Base-by-base conservation (phyloP, 2,797 vertebrate species). In the Artibeus lituratus region DNA sequence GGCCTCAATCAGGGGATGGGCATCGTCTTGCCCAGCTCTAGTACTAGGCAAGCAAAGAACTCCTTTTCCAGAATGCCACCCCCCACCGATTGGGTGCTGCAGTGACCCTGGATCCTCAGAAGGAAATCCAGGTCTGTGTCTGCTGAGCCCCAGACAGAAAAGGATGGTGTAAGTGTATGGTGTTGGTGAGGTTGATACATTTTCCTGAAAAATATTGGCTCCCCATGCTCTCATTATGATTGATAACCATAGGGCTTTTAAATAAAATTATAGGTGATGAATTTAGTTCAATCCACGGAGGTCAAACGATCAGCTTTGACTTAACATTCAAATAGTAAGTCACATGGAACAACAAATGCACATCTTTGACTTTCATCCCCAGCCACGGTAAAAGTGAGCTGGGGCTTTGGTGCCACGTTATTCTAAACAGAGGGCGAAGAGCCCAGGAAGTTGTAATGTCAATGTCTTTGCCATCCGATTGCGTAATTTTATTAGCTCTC, bases 401-500 rank as follows among this genome's bases (percentile, higher is more conserved):
- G 51, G 35, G n/a, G 32, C 3, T 96, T 92, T 49, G 97, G 93
- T 65, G 74, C 93, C 97, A 98, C 97, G 92, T 98, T 97, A 92
- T 44, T 35, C 47, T 87, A 96, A 98, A 98, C 97, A 98, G 98
- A 99, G 97, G 87, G 81, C 73, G 74, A 76, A 95, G 94, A 94
- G 69, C 97, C 62, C 90, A 91, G 92, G 82, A 96, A 97, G 92
- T 85, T 92, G 70, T 84, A 94, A 92, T 94, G 55, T 96, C 86
- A 87, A 86, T 55, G 39, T 94, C 90, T 95, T 77, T 94, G 18
- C 98, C 98, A 98, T 98, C 96, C 97, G 98, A 97, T 98, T 98
- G 96, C 89, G 95, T 98, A 97, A 98, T 98, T 98, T 94, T 96
- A 98, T 98, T 98, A 98, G 95, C 96, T 80, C 93, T 90, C 97